phyloP scores from a whole-genome alignment of 2,797 vertebrate genomes.

The Peromyscus nudipes region DNA sequence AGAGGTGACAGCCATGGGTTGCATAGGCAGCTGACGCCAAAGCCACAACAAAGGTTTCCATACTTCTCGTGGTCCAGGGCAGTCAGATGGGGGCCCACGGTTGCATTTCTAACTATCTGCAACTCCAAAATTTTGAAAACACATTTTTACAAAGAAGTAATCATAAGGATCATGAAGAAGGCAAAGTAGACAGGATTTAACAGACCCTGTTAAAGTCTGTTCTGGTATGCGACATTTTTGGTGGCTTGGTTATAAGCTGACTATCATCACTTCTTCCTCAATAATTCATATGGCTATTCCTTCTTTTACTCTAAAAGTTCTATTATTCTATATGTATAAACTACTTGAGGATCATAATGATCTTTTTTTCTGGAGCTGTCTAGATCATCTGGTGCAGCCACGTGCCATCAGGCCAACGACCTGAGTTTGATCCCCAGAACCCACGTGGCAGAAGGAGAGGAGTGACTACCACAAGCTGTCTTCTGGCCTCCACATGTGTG shows the following conservation, averaged over 20 bases:
- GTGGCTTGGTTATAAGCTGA: background rate
- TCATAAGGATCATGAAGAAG: background rate
- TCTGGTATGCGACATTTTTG: background rate
- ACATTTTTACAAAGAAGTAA: background rate
- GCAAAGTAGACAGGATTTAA: background rate
- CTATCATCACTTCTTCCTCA: background rate
- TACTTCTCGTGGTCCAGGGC: background rate
- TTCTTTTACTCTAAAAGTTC: background rate
- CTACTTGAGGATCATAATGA: background rate
- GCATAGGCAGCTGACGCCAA: background rate
- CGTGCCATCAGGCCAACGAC: background rate
- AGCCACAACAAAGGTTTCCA: background rate
- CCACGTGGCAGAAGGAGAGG: background rate
- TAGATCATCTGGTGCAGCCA: too few relatives aligned
- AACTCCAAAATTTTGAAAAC: slow-evolving; percentile 3
- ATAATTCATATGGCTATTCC: background rate
- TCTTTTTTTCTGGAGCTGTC: background rate
- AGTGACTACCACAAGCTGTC: background rate
- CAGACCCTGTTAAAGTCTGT: background rate
- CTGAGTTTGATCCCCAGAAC: background rate
- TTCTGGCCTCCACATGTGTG: background rate
- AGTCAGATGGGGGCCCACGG: background rate
- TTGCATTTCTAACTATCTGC: background rate
- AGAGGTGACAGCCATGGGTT: background rate
- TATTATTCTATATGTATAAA: slow-evolving; percentile 13